Conservation (phyloP, 2,797 vertebrate species). For the Chromis chromis region DNA sequence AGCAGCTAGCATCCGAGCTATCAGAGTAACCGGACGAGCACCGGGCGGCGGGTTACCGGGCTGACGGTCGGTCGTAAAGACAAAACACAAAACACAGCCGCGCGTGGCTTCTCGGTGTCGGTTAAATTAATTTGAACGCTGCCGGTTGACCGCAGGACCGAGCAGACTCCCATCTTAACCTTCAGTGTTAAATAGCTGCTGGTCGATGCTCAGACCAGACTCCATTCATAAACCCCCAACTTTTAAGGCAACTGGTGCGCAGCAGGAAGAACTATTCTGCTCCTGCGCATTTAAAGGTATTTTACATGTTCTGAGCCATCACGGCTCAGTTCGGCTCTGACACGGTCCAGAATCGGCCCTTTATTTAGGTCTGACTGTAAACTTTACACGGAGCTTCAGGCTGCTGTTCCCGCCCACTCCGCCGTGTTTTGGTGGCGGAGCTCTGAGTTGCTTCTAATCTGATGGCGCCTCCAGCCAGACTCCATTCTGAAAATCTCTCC, state of each 20-base stretch:
- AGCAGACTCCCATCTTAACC: conserved; percentile 38
- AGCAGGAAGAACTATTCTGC: too few relatives aligned
- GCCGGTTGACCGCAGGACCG: not conserved
- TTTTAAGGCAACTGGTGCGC: not conserved
- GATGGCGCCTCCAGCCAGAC: too few relatives aligned
- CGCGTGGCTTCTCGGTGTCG: not conserved
- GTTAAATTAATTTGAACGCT: not conserved
- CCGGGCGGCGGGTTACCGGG: not conserved
- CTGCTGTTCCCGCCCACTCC: too few relatives aligned
- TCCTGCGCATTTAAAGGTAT: fast-evolving
- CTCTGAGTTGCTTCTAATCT: too few relatives aligned
- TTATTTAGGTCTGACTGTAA: fast-evolving
- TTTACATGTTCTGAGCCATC: fast-evolving
- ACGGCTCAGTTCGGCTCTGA: conserved; percentile 1
- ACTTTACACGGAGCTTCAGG: too few relatives aligned
- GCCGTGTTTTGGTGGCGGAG: too few relatives aligned
- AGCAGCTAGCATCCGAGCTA: conserved; percentile 39
- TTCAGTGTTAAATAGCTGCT: not conserved
- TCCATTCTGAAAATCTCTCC: too few relatives aligned
- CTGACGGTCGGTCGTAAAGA: too few relatives aligned
- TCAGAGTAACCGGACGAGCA: conserved; percentile 24
- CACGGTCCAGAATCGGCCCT: fast-evolving
- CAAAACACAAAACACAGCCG: not conserved
- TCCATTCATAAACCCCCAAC: fast-evolving
- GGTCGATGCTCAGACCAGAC: not conserved